Base-by-base conservation (phyloP, 2,797 vertebrate genomes). In the Sebastes dallii region DNA sequence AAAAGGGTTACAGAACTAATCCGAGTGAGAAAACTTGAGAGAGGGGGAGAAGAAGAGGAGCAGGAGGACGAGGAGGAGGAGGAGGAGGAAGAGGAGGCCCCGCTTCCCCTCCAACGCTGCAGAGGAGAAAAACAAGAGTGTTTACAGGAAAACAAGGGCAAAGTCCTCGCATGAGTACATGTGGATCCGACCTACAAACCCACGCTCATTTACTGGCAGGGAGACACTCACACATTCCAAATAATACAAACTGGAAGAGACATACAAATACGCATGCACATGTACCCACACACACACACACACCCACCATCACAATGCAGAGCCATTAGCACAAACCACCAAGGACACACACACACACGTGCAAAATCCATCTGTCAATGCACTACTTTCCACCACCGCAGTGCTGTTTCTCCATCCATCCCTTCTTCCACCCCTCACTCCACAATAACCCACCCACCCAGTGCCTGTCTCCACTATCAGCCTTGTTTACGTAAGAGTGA, bases 401-500 rank as follows among this genome's bases (percentile, higher is more conserved):
- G 12, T 5, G 58, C 61, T 77, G 62, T 66, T 55, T 70, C 73
- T 62, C 60, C 67, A 72, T 78, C 72, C 52, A 55, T 34, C 34
- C 39, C 36, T 42, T 46, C 79, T 22, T 54, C 46, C 59, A 62
- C 1, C 72, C 24, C 22, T 20, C 66, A 20, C 34, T 54, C 68
- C 80, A 58, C 58, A 56, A 61, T 58, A 68, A 71, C 27, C 73
- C 36, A 69, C 58, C 72, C 80, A 80, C 69, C 58, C 72, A 42
- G 56, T 61, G 68, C 77, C 82, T 82, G 78, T 82, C 88, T 82
- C 87, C 71, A 56, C 72, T 82, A 86, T 91, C 90, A 29, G 85
- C 39, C 81, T 12, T 91, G 88, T 88, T 95, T 94, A 90, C 85
- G 79, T 81, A 94, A 93, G 80, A 84, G 84, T 89, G 92, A 95